Evolutionary conservation across 2,113 vertebrate species (phyloP), one percentile per base, ranked within the genome.

Genomic region (human (Homo sapiens)): DNA sequence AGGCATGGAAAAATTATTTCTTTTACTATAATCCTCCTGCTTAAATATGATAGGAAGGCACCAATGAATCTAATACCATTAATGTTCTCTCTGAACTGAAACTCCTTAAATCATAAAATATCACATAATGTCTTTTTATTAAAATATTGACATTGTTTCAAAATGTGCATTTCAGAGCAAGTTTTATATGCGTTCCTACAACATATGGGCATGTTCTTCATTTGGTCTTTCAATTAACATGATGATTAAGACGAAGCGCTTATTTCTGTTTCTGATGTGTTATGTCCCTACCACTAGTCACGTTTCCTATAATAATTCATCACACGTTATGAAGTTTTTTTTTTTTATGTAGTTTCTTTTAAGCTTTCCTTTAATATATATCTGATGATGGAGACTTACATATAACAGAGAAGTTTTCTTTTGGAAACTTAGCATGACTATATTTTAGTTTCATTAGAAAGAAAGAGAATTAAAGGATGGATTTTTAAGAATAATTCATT

Each of bases 1-100:
- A 98, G 89, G 70, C 66, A 91, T 75, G 82, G 92, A 82, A 98
- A 98, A 97, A 90, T 72, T 25, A 94, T 96, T 98, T 98, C 87
- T 98, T 98, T 94, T 98, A 61, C 96, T 97, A 80, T 97, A 98
- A 98, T 98, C 93, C 98, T 98, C 97, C 98, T 98, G 96, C 96
- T 98, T 98, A 98, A 98, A 98, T 97, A 98, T 97, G 98, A 98
- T 98, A 98, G 97, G 91, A 86, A 97, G 87, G 25, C 92, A 95
- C 84, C 93, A 94, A 97, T 98, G 57, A 98, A 98, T 98, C 98
- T 97, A 98, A 64, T 97, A 92, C 85, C 55, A 93, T 98, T 98
- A 94, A 90, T 96, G 38, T 97, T 97, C 93, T 98, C 78, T 98
- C 78, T 96, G 95, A 97, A 97, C 89, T 73, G 97, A 95, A 98